Base-by-base conservation (phyloP, 37 sponge, comb jelly and placozoan species). In the Amphimedon queenslandica region DNA sequence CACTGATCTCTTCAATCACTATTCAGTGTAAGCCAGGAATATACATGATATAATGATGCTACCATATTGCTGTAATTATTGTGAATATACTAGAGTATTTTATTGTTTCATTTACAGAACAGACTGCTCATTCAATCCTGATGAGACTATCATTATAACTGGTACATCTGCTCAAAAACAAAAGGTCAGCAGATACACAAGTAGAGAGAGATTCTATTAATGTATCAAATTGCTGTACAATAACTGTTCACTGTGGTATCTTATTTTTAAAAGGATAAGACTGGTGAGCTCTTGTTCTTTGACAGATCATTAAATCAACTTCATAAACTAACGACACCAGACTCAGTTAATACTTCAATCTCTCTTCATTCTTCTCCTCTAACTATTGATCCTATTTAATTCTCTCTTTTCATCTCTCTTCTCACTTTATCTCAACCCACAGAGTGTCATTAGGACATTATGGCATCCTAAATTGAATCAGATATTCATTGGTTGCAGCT, bases 381-480 rank as follows among this genome's bases (percentile, higher is more conserved):
- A n/a, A n/a, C n/a, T n/a, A n/a, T n/a, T n/a, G n/a, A n/a, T n/a
- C n/a, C n/a, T n/a, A n/a, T n/a, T n/a, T n/a, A n/a, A n/a, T n/a
- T n/a, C n/a, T n/a, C n/a, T n/a, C n/a, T n/a, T n/a, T n/a, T n/a
- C n/a, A n/a, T n/a, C n/a, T n/a, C n/a, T n/a, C n/a, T n/a, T n/a
- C n/a, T n/a, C n/a, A n/a, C n/a, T n/a, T n/a, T n/a, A n/a, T n/a
- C n/a, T n/a, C n/a, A n/a, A 1, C 55, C 3, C 77, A n/a, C 29
- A 94, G 89, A 93, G 93, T 81, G 91, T 89, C 0, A 67, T 80
- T n/a, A 58, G 86, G 28, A 70, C 80, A 16, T 47, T 87, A 4
- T 97, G 98, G 98, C 98, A 97, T 57, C 94, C 92, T 10, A 93
- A 90, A 39, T 72, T 97, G 36, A 93, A 97, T 70, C 98, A 97